Evolutionary conservation across 1,140 invertebrate genomes (phyloP), one percentile per base, ranked within the genome.

Genomic region (Bombus sibiricus): DNA sequence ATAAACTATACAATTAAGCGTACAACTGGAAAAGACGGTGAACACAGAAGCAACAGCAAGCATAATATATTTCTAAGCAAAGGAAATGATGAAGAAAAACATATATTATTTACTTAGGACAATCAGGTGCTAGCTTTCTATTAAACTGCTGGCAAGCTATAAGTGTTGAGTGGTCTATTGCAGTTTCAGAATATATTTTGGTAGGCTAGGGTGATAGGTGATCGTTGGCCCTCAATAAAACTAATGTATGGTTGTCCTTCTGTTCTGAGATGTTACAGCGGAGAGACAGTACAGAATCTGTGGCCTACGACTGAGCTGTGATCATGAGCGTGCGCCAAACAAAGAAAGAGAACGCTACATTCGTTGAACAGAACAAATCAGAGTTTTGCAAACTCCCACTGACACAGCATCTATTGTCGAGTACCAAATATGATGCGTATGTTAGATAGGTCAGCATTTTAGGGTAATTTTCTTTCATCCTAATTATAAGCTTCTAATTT

Each of bases 211-310:
- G 92, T 92, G 92, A 91, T 91, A 90, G 87, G 85, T 91, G 86
- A 93, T 88, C 81, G 92, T 90, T 94, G 92, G 91, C 93, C 93
- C 92, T 93, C 88, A 94, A 93, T 93, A 91, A 94, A 93, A 95
- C 95, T 95, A 95, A 95, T 95, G 92, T 94, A 94, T 95, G 94
- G 94, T 94, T 95, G 94, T 95, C 94, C 94, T 95, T 95, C 93
- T 95, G 95, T 95, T 95, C 95, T 95, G 95, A 95, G 94, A 95
- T 95, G 95, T 95, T 95, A 95, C 95, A 95, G 95, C 93, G 92
- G 94, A 94, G 93, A 95, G 94, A 95, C 94, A 94, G 93, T 95
- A 95, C 95, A 95, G 94, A 95, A 94, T 95, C 94, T 94, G 93
- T 95, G 94, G 95, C 94, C 95, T 95, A 94, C 94, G 92, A 94